Percentiles rank a stretch among this genome's conserved stretches.
phyloP scores from a whole-genome alignment of 1,140 invertebrate genomes.

The Coenobita brevimanus region DNA sequence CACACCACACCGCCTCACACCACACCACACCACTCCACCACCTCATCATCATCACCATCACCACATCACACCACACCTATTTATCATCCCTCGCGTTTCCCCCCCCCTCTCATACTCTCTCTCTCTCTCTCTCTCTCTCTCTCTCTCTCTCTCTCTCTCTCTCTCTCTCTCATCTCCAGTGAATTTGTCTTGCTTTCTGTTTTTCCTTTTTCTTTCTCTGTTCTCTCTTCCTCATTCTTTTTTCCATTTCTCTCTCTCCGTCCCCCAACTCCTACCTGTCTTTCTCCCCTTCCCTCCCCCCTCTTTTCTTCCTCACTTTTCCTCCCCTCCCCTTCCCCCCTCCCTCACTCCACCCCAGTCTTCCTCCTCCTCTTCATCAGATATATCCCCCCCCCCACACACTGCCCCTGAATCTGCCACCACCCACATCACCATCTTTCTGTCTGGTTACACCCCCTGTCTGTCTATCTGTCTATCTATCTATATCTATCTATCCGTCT shows the following conservation, averaged over 20 bases:
- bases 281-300: not conserved
- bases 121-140: not conserved
- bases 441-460: no score
- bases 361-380: not conserved
- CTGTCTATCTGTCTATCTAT: slow-evolving; percentile 69
- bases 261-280: not conserved
- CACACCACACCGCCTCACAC: no score
- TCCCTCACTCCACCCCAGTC: not conserved
- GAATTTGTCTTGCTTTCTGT: not conserved
- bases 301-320: not conserved
- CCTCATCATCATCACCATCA: no score
- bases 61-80: no score
- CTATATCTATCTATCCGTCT: slow-evolving; percentile 69
- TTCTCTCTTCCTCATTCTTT: not conserved
- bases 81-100: no score
- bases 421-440: no score
- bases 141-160: slow-evolving; percentile 19
- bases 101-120: not conserved
- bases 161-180: not conserved
- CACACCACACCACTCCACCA: no score
- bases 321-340: not conserved
- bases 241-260: not conserved
- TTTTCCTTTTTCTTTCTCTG: not conserved
- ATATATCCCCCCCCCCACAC: no score
- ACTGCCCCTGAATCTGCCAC: no score